phyloP scores from a whole-genome alignment of 2,113 vertebrate genomes.

The Myotis brandtii region DNA sequence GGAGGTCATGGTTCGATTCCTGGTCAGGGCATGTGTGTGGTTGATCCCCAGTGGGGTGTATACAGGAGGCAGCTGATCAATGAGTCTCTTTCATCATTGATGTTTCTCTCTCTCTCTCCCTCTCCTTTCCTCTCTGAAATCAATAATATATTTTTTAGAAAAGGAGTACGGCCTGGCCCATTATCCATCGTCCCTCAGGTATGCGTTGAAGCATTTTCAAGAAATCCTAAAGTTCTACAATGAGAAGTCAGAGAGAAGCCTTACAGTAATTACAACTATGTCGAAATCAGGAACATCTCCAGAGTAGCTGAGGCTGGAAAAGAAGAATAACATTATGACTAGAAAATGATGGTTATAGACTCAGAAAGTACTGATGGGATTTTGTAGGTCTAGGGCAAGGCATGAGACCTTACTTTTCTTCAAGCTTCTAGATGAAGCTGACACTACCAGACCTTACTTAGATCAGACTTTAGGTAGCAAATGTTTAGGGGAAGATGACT shows the following conservation, averaged over 20 bases:
- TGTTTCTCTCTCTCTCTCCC: no score
- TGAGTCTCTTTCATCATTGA: no score
- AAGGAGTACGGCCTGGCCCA: no score
- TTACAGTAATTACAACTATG: neutral
- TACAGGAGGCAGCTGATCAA: no score
- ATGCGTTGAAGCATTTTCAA: neutral
- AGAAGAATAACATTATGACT: slow-evolving; percentile 8
- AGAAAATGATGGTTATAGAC: slow-evolving; percentile 24
- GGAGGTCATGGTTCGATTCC: no score
- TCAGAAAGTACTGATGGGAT: slow-evolving; percentile 29
- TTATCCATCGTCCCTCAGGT: neutral
- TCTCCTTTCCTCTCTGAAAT: no score
- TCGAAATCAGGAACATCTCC: neutral
- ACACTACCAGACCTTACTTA: neutral
- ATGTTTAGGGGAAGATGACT: neutral
- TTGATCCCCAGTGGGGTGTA: no score
- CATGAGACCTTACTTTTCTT: neutral
- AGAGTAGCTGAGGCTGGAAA: neutral
- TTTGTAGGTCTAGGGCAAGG: neutral
- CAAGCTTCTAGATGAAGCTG: neutral
- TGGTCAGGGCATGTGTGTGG: no score
- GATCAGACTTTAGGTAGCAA: neutral
- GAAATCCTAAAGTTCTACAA: neutral
- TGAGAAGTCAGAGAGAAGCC: neutral
- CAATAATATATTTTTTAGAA: no score